These are phyloP conservation scores for Automeris io DNA, from an alignment of 2,888 invertebrate genomes.

Conservation along the genomic window DNA sequence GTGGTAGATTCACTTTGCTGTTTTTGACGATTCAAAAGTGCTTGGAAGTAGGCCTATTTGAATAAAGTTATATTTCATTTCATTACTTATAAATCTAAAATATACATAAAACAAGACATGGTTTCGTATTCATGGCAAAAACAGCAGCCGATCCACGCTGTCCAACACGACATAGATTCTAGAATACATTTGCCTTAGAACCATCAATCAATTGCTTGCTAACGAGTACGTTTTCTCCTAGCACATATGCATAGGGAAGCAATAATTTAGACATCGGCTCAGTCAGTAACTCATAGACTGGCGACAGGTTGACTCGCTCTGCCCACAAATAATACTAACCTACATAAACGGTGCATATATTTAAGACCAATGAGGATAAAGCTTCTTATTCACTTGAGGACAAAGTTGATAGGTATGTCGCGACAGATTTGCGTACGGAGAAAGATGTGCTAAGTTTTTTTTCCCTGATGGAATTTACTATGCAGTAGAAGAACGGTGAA, in stretches of 20 bases:
- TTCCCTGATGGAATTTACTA: no score
- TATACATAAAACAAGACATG: no score
- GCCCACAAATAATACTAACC: constrained; percentile 51
- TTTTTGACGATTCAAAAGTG: no score
- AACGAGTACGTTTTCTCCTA: constrained; percentile 52
- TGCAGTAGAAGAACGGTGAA: no score
- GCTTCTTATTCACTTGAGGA: no score
- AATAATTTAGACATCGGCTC: constrained; percentile 63
- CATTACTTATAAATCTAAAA: no score
- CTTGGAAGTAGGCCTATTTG: not conserved
- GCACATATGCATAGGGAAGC: constrained; percentile 67
- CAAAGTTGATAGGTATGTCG: no score
- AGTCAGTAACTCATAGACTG: constrained; percentile 56
- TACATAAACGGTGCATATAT: constrained; percentile 1
- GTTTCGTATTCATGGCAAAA: constrained; percentile 1
- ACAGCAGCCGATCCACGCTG: not conserved
- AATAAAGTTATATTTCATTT: not conserved
- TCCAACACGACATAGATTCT: constrained; percentile 1
- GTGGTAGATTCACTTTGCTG: no score
- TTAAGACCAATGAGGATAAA: no score
- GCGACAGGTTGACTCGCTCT: constrained; percentile 53
- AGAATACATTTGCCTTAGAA: constrained; percentile 7
- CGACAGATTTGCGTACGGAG: no score
- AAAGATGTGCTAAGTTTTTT: no score
- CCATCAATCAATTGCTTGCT: constrained; percentile 47